These are phyloP conservation scores for Himantopus leucocephalus DNA, from an alignment of 2,113 vertebrate species.

Conservation along the genomic window DNA sequence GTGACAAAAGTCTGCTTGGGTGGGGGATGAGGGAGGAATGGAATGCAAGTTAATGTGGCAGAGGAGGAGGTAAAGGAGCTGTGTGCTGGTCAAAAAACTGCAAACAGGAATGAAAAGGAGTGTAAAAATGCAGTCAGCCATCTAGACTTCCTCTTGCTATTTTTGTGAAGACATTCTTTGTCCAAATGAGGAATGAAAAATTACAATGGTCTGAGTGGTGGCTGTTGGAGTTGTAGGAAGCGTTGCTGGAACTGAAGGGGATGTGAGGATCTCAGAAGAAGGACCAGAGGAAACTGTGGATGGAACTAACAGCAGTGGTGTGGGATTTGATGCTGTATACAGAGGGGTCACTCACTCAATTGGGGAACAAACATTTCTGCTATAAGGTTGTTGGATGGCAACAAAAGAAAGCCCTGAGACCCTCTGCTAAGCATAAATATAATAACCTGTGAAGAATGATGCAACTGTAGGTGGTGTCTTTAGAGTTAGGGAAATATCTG, in stretches of 20 bases:
- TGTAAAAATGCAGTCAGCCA: slow-evolving; percentile 26
- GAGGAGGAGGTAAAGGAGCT: slow-evolving; percentile 33
- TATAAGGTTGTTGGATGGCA: not conserved
- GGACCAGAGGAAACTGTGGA: not conserved
- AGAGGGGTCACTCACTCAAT: not conserved
- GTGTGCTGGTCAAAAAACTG: not conserved
- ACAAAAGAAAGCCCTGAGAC: not conserved
- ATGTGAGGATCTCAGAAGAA: not conserved
- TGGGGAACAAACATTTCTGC: not conserved
- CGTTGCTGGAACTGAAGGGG: not conserved
- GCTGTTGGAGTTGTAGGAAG: not conserved
- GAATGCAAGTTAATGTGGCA: slow-evolving; percentile 37
- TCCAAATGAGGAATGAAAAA: not conserved
- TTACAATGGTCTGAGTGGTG: not conserved
- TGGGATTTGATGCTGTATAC: not conserved
- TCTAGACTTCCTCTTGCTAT: slow-evolving; percentile 6
- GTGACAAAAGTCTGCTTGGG: slow-evolving; percentile 16
- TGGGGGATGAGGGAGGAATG: not conserved
- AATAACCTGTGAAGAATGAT: not conserved
- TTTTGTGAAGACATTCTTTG: not conserved
- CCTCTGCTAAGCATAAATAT: not conserved
- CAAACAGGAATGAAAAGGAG: not conserved
- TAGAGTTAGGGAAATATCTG: not conserved
- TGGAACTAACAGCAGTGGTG: not conserved
- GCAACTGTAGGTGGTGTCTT: not conserved